Base-by-base conservation (phyloP, 2,113 vertebrate species). In the Boulengeromyrus knoepffleri region DNA sequence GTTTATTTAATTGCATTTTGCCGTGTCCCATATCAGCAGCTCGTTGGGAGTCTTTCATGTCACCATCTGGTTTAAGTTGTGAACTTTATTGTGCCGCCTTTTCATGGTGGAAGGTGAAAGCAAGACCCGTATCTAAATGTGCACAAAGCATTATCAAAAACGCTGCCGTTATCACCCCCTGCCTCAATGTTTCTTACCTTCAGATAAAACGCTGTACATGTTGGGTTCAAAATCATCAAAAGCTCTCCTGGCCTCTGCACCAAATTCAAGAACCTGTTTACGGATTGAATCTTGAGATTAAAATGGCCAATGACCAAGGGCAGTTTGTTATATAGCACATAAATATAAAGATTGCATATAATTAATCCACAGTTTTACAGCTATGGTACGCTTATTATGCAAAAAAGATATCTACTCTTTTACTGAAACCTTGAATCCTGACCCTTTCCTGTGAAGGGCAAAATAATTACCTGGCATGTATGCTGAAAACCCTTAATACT, bases 11-110 rank as follows among this genome's bases (percentile, higher is more conserved):
- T 90, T 91, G 88, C 84, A 88, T 88, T 46, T 47, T 88, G 87
- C 86, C 27, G 66, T 87, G 89, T 62, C 42, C 45, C 62, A 4
- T 74, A 39, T 62, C 88, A 19, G 27, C 85, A 42, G 36, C 66
- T 90, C 88, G 62, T 74, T 87, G 89, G 45, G 42, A 31, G 62
- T 24, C 27, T 39, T 90, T 88, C 58, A 84, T 90, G 89, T 88
- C 89, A 90, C 66, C 91, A 92, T 92, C 91, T 92, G 91, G 80
- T 93, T 92, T 90, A 90, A n/a, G 85, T 90, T 91, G 58, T 49
- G 66, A 36, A 88, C 53, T 31, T 87, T 58, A 39, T 49, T 87
- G 70, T 53, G 31, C 10, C 21, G 4, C 56, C 52, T 58, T 91
- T 90, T 85, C n/a, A 46, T 62, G 17, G n/a, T 80, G 90, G 45